Percentiles rank a stretch among this genome's conserved stretches.
Evolutionary conservation across 2,797 vertebrate genomes (phyloP).

Genomic region (Muscicapa comitata): DNA sequence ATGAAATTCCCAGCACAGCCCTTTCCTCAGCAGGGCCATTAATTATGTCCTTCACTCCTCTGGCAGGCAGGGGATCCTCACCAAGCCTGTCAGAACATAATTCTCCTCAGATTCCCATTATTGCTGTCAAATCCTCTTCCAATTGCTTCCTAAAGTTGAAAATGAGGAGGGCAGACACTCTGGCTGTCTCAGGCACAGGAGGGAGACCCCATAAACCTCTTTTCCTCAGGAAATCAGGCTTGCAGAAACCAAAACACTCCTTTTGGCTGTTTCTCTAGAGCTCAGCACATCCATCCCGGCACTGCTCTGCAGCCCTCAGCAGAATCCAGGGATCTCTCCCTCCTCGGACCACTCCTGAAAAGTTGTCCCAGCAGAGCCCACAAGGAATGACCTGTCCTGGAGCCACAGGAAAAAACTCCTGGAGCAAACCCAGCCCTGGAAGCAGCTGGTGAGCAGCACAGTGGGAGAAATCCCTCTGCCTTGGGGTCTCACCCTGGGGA

Average conservation of each 20-base stretch:
- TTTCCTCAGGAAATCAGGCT: not conserved
- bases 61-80: not conserved
- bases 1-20: rapidly evolving
- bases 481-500: not conserved
- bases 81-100: not conserved
- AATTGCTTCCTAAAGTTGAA: not conserved
- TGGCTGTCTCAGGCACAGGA: not conserved
- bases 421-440: not conserved
- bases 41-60: not conserved
- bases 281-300: not conserved
- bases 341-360: rapidly evolving
- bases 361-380: not conserved
- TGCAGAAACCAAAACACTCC: not conserved
- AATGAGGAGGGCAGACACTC: not conserved
- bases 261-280: not conserved
- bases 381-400: not conserved
- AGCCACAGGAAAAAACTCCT: not conserved
- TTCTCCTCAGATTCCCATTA: conserved; percentile 16
- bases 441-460: rapidly evolving
- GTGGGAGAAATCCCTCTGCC: not conserved
- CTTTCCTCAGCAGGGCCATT: not conserved
- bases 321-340: not conserved
- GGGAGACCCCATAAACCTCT: not conserved
- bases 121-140: not conserved
- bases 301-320: not conserved